A percentile compares a stretch with the other conserved stretches of the same genome.
Conservation (phyloP, 2,888 invertebrate species). For the Pseudolycoriella hygida region DNA sequence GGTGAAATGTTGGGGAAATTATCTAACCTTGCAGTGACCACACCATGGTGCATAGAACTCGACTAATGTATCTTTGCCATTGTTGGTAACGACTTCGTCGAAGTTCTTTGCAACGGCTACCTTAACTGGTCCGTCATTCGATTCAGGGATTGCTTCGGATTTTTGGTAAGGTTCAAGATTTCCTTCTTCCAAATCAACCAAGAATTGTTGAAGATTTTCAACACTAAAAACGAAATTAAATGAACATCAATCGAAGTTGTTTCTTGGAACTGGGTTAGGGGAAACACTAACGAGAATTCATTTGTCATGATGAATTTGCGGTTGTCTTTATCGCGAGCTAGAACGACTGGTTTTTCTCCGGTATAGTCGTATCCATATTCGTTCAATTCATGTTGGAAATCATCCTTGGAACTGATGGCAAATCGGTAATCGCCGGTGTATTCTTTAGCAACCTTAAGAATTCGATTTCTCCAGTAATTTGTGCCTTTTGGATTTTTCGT, state of each 20-base stretch:
- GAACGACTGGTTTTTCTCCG: constrained; percentile 77
- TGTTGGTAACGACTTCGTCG: constrained; percentile 79
- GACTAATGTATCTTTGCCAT: constrained; percentile 80
- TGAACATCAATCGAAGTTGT: not conserved
- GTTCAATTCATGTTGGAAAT: constrained; percentile 85
- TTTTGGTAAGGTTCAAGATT: constrained; percentile 84
- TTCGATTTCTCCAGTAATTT: constrained; percentile 97
- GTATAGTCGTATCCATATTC: constrained; percentile 84
- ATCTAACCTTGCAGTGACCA: constrained; percentile 98
- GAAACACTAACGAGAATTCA: constrained; percentile 61
- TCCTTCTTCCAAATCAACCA: constrained; percentile 62
- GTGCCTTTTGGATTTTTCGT: constrained; percentile 93
- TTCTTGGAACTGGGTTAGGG: not conserved
- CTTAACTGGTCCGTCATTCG: constrained; percentile 65
- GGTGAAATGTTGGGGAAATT: too few species aligned
- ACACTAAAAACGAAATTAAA: constrained; percentile 47
- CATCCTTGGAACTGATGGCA: constrained; percentile 82
- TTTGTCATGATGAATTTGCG: constrained; percentile 80
- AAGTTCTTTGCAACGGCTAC: constrained; percentile 95
- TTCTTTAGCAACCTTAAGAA: constrained; percentile 53
- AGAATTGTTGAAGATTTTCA: constrained; percentile 69
- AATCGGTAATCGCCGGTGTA: constrained; percentile 44
- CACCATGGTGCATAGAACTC: constrained; percentile 99
- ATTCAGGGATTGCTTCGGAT: constrained; percentile 82
- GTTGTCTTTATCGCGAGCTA: constrained; percentile 64